phyloP scores from a whole-genome alignment of 2,888 invertebrate genomes.

The Lottia scabra region DNA sequence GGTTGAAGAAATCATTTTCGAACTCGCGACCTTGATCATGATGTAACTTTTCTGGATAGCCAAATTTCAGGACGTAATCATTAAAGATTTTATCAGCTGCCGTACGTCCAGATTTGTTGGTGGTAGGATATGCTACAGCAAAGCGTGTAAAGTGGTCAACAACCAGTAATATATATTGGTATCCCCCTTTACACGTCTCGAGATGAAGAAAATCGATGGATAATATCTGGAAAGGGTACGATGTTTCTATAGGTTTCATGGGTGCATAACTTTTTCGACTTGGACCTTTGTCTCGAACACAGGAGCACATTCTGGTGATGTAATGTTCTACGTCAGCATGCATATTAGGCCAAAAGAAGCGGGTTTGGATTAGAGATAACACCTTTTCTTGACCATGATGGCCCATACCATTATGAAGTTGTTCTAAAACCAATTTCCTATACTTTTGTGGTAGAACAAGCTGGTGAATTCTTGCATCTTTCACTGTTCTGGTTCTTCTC shows the following conservation, averaged over 20 bases:
- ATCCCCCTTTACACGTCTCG: slow-evolving; percentile 26
- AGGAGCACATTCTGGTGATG: too few species aligned
- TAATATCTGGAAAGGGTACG: too few species aligned
- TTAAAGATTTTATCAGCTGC: slow-evolving; percentile 34
- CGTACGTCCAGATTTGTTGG: slow-evolving; percentile 18
- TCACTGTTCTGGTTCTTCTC: background rate
- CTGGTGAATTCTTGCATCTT: background rate
- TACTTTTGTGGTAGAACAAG: too few species aligned
- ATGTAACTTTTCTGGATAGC: slow-evolving; percentile 31
- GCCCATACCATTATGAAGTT: too few species aligned
- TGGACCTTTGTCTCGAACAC: too few species aligned
- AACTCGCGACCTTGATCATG: slow-evolving; percentile 39
- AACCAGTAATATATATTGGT: slow-evolving; percentile 13
- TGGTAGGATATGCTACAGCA: slow-evolving; percentile 11
- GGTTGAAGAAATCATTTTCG: slow-evolving; percentile 33
- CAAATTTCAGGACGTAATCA: slow-evolving; percentile 31
- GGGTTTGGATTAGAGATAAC: slow-evolving; percentile 13
- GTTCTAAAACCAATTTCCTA: background rate
- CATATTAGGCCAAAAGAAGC: too few species aligned
- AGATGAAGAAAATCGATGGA: slow-evolving; percentile 32
- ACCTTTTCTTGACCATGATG: slow-evolving; percentile 15
- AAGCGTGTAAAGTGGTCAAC: slow-evolving; percentile 14
- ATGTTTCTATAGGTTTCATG: too few species aligned
- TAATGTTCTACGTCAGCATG: too few species aligned
- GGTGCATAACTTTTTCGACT: background rate